Evolutionary conservation across 2,888 invertebrate genomes (phyloP).

Genomic region (Oscheius onirici): DNA sequence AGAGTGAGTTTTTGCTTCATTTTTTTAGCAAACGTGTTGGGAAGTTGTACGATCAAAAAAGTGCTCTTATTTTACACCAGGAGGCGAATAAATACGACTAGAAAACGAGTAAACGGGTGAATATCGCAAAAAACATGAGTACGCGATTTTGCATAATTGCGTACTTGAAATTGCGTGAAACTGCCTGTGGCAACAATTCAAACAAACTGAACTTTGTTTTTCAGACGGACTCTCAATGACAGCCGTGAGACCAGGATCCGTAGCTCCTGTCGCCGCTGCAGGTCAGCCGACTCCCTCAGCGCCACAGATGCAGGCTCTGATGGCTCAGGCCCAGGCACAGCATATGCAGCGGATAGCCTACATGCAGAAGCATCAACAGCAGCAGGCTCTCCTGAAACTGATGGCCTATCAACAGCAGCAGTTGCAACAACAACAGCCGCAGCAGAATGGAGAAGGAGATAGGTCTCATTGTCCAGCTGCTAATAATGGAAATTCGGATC

Average conservation of each 20-base stretch:
- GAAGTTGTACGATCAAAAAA: too few relatives aligned
- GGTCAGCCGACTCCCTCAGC: slow-evolving; percentile 3
- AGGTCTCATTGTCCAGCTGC: background rate
- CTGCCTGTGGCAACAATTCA: too few relatives aligned
- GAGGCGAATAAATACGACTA: too few relatives aligned
- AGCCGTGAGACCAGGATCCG: slow-evolving; percentile 30
- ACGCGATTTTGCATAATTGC: too few relatives aligned
- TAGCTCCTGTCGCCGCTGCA: background rate
- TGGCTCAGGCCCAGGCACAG: slow-evolving; percentile 23
- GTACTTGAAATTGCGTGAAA: too few relatives aligned
- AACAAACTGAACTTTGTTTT: background rate
- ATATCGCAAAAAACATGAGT: too few relatives aligned
- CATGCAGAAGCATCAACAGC: slow-evolving; percentile 31
- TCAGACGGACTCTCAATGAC: slow-evolving; percentile 38
- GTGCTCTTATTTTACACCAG: too few relatives aligned
- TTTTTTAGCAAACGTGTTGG: too few relatives aligned
- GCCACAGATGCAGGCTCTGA: slow-evolving; percentile 12
- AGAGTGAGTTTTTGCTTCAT: slow-evolving; percentile 23
- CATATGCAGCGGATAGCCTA: slow-evolving; percentile 34
- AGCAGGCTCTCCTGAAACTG: slow-evolving; percentile 34
- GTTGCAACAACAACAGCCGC: slow-evolving; percentile 39
- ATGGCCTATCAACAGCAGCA: slow-evolving; percentile 41
- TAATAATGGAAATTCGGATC: background rate
- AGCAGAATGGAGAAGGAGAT: slow-evolving; percentile 6
- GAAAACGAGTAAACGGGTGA: too few relatives aligned